Percentiles rank a stretch among this genome's conserved stretches.
These are phyloP conservation scores for Rapana venosa DNA, from an alignment of 2,888 invertebrate species.

Conservation along the genomic window DNA sequence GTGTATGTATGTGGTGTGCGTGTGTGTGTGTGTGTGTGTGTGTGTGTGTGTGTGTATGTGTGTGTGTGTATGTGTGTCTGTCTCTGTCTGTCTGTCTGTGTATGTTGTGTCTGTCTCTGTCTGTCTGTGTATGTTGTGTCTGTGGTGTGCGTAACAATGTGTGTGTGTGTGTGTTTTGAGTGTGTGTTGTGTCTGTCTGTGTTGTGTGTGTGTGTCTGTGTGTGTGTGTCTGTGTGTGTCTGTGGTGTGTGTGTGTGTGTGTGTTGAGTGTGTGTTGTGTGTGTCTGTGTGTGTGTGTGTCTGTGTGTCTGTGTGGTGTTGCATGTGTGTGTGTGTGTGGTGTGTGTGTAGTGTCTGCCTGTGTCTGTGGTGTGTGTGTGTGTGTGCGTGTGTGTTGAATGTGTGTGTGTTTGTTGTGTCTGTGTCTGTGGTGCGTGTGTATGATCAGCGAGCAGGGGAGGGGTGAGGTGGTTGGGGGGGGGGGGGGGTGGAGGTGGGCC, in stretches of 20 bases:
- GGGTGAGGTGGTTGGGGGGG: background rate
- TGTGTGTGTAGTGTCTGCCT: too few relatives aligned
- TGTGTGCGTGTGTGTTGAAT: too few relatives aligned
- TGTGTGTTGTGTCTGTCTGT: too few relatives aligned
- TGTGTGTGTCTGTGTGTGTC: background rate
- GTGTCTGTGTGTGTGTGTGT: too few relatives aligned
- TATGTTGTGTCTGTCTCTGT: background rate
- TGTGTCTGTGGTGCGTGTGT: background rate
- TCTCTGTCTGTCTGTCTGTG: background rate
- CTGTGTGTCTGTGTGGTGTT: too few relatives aligned
- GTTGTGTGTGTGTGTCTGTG: background rate
- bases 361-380: too few relatives aligned
- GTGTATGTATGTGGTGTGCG: background rate
- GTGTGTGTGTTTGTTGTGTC: background rate
- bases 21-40: background rate
- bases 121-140: background rate
- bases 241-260: too few relatives aligned
- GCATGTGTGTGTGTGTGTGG: too few relatives aligned
- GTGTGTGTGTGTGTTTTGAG: background rate
- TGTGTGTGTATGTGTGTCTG: background rate
- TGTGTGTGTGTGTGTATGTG: background rate
- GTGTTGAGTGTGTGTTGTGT: too few relatives aligned
- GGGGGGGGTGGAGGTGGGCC: background rate
- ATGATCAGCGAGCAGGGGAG: background rate
- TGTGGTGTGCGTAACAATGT: background rate